phyloP scores from a whole-genome alignment of 2,797 vertebrate species.

The Amniataba percoides region DNA sequence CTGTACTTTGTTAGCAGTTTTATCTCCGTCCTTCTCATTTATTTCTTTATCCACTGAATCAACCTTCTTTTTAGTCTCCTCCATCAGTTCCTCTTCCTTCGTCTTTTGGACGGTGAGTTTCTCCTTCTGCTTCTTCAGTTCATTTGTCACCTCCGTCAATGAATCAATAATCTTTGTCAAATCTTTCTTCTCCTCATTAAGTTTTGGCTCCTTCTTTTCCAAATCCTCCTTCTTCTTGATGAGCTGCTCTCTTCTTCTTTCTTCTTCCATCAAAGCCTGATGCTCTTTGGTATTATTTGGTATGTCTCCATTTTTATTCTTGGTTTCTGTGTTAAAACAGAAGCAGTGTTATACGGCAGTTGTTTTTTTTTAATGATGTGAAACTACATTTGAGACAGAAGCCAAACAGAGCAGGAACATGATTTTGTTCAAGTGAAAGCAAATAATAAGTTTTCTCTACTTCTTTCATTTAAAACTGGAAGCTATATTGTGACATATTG shows the following conservation, averaged over 20 bases:
- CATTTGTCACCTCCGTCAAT: neutral
- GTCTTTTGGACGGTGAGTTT: rapidly evolving
- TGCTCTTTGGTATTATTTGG: too few species aligned
- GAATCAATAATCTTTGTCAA: rapidly evolving
- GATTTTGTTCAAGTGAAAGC: neutral
- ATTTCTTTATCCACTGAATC: rapidly evolving
- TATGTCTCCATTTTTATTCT: neutral
- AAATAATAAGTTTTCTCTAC: neutral
- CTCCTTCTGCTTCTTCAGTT: rapidly evolving
- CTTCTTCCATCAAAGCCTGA: too few species aligned
- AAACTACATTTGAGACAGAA: neutral
- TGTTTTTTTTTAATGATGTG: neutral
- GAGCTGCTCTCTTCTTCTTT: neutral
- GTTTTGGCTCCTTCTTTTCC: rapidly evolving
- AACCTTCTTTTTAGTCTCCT: rapidly evolving
- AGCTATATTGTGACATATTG: neutral
- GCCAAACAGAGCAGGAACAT: neutral
- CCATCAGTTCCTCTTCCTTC: rapidly evolving
- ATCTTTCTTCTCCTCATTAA: rapidly evolving
- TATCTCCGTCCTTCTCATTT: rapidly evolving
- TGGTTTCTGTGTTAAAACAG: neutral
- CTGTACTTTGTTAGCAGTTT: neutral
- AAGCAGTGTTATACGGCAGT: neutral
- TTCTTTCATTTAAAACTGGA: neutral
- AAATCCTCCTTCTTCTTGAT: neutral